Evolutionary conservation across 2,797 vertebrate genomes (phyloP), one percentile per base, ranked within the genome.

Genomic region (Brachyrhaphis roseni): DNA sequence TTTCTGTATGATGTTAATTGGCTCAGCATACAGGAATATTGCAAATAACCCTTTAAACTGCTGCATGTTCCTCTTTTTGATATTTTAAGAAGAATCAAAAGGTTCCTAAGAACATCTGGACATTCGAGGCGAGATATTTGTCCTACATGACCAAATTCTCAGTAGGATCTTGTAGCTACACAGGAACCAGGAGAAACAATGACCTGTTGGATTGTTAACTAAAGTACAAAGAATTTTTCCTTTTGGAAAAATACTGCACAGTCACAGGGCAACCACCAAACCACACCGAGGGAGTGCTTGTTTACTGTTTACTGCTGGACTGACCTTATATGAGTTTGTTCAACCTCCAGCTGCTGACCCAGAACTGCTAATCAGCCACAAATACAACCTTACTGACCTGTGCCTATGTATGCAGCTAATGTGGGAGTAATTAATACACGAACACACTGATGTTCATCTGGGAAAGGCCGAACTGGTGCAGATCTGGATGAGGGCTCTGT

Each of bases 351-450:
- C 51, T n/a, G 49, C 49, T 66, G 28, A 71, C 28, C 36, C 34
- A 78, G 74, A 79, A 39, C 77, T 55, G 53, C 23, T 76, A 68
- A 8, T n/a, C n/a, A 77, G 28, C 53, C n/a, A 59, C 45, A 47
- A 49, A 49, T 46, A 26, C n/a, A 57, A 55, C 36, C 13, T 28
- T 62, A 41, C 47, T 4, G 49, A 36, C 2, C 46, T 0, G 18
- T 74, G 34, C 66, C 51, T 28, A 64, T 62, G 13, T 18, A 31
- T 76, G 66, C 5, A 45, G 57, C 1, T 36, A 78, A 79, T 11
- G 66, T 84, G 43, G 47, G 51, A 74, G 36, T 81, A 79, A 88
- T 82, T 71, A 86, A 78, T 23, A 77, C 78, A 77, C n/a, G 15
- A 57, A 10, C 12, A 66, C 57, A 72, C 53, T 23, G 8, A 62